Evolutionary conservation across 2,797 vertebrate species (phyloP).

Genomic region (Acanthurus leucopareius): DNA sequence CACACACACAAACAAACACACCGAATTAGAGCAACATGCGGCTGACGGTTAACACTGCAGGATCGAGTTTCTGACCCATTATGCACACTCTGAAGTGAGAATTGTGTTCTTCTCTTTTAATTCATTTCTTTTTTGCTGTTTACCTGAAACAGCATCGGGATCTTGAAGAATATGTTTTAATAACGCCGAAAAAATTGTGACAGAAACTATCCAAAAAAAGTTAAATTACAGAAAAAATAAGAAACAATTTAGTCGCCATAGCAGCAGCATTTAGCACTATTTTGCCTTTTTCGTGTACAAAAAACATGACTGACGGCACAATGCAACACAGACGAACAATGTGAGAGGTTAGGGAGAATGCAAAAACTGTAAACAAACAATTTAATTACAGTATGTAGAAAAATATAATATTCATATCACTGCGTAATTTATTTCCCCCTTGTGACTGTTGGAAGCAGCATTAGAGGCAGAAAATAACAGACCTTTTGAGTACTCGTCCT

Average conservation of each 20-base stretch:
- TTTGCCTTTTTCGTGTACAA: constrained; percentile 27
- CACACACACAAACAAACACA: constrained; percentile 39
- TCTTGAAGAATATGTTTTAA: constrained; percentile 27
- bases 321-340: constrained; percentile 43
- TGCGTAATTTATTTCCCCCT: constrained; percentile 50
- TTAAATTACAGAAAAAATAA: neutral
- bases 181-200: neutral
- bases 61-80: constrained; percentile 49
- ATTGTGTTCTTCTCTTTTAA: constrained; percentile 20
- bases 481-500: neutral
- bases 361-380: constrained; percentile 65
- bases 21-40: constrained; percentile 69
- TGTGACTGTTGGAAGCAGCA: constrained; percentile 57
- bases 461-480: constrained; percentile 47
- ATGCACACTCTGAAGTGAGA: constrained; percentile 39
- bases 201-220: neutral
- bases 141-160: constrained; percentile 68
- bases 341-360: constrained; percentile 42
- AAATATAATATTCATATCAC: constrained; percentile 79
- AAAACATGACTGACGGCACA: constrained; percentile 50
- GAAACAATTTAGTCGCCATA: constrained; percentile 19
- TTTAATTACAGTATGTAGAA: constrained; percentile 81
- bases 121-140: constrained; percentile 51
- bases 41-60: constrained; percentile 73
- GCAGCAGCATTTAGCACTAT: constrained; percentile 58